A percentile compares a stretch with the other conserved stretches of the same genome.
Evolutionary conservation across 2,113 vertebrate genomes (phyloP).

Genomic region (Saguinus midas): DNA sequence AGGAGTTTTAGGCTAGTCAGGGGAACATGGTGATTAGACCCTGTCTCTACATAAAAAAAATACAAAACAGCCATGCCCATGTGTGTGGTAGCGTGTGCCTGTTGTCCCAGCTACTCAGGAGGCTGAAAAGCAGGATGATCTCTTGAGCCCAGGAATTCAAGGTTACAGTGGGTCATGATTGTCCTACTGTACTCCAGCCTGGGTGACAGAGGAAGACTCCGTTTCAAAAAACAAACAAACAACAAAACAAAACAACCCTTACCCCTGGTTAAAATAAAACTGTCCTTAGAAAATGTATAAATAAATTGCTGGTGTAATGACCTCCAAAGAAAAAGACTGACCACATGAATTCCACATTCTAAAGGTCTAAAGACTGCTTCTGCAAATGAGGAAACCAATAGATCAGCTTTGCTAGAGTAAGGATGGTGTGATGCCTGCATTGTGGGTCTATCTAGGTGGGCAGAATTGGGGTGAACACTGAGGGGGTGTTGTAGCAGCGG

Average conservation of each 20-base stretch:
- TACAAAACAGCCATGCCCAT: too few relatives aligned
- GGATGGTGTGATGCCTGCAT: rapidly evolving
- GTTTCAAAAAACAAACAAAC: too few relatives aligned
- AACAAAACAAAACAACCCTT: neutral
- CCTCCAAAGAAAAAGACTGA: neutral
- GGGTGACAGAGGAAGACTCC: too few relatives aligned
- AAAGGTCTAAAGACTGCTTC: neutral
- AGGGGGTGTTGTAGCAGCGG: rapidly evolving
- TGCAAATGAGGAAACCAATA: neutral
- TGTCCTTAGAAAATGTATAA: neutral
- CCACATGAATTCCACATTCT: neutral
- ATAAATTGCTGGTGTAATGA: neutral
- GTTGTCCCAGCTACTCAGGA: too few relatives aligned
- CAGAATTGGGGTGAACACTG: neutral
- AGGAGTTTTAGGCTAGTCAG: too few relatives aligned
- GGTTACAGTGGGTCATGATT: too few relatives aligned
- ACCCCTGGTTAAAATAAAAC: neutral
- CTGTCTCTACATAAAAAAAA: too few relatives aligned
- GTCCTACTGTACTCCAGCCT: too few relatives aligned
- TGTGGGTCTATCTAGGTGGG: neutral
- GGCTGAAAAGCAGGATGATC: too few relatives aligned
- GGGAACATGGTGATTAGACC: too few relatives aligned
- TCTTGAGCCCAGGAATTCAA: too few relatives aligned
- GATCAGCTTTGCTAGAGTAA: neutral
- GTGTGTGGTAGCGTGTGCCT: too few relatives aligned